These are phyloP conservation scores for Urocolius indicus DNA, from an alignment of 2,113 vertebrate species.

Conservation along the genomic window DNA sequence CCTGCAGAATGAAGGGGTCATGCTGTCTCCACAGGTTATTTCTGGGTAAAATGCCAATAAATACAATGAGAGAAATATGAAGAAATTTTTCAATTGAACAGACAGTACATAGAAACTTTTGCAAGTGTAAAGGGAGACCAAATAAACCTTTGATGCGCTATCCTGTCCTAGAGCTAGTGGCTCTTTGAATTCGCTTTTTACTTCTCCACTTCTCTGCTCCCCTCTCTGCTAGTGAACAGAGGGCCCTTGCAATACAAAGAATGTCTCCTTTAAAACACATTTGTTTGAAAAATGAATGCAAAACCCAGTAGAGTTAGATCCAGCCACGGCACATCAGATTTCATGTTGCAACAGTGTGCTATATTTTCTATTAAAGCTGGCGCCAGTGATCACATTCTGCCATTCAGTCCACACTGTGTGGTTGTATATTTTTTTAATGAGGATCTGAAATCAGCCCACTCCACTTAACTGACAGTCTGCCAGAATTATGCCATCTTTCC, in stretches of 20 bases:
- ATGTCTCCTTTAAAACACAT: neutral
- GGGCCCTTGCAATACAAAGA: neutral
- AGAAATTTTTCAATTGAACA: neutral
- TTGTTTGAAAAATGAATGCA: conserved; percentile 4
- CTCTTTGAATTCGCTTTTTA: neutral
- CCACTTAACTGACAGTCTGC: conserved; percentile 58
- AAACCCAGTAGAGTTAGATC: neutral
- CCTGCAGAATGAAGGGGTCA: rapidly evolving
- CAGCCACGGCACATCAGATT: conserved; percentile 43
- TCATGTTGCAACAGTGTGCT: conserved; percentile 26
- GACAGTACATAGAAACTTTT: neutral
- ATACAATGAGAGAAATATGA: neutral
- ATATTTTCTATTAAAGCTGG: conserved; percentile 50
- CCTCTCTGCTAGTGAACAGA: neutral
- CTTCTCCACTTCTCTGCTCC: neutral
- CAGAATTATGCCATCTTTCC: conserved; percentile 70
- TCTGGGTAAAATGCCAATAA: neutral
- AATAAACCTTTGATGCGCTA: rapidly evolving
- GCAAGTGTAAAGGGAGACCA: neutral
- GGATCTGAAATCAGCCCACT: conserved; percentile 56
- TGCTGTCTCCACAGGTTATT: neutral
- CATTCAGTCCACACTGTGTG: conserved; percentile 17
- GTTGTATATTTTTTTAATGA: conserved; percentile 64
- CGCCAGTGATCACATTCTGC: conserved; percentile 43
- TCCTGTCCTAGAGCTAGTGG: neutral